These are phyloP conservation scores for Oppia nitens DNA, from an alignment of 1,140 invertebrate species.

Conservation along the genomic window DNA sequence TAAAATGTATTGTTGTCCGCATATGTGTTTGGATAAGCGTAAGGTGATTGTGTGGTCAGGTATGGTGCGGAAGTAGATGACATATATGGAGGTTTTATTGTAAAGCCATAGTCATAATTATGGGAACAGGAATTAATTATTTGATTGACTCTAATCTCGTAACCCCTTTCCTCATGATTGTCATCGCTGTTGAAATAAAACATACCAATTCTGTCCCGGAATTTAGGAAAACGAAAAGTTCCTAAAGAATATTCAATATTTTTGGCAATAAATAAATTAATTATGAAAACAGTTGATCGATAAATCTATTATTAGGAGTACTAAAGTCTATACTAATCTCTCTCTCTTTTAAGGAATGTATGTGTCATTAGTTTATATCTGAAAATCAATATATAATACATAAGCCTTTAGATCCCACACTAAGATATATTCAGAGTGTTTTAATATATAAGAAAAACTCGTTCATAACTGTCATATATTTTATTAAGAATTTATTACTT, in stretches of 20 bases:
- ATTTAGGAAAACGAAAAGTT: slow-evolving; percentile 15
- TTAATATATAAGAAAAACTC: no score
- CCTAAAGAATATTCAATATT: slow-evolving; percentile 1
- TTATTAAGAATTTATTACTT: slow-evolving; percentile 1
- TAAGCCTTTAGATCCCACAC: no score
- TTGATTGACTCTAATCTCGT: slow-evolving; percentile 20
- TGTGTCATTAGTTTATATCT: no score
- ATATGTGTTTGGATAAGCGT: not conserved
- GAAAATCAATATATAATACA: no score
- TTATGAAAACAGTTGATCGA: not conserved
- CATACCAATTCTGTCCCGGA: slow-evolving; percentile 15
- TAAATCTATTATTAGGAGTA: no score
- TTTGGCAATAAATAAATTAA: not conserved
- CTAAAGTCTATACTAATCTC: no score
- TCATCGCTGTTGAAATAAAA: slow-evolving; percentile 20
- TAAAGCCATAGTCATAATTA: slow-evolving; percentile 5
- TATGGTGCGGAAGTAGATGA: not conserved
- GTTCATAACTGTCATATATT: not conserved
- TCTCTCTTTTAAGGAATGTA: no score
- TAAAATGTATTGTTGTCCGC: not conserved
- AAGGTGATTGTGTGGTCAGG: not conserved
- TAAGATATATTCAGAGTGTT: no score
- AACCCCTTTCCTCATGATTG: slow-evolving; percentile 16
- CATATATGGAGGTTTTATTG: not conserved
- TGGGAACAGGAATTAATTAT: slow-evolving; percentile 16